Base-by-base conservation (phyloP, 2,797 vertebrate species). In the Pangasius mekongensis region DNA sequence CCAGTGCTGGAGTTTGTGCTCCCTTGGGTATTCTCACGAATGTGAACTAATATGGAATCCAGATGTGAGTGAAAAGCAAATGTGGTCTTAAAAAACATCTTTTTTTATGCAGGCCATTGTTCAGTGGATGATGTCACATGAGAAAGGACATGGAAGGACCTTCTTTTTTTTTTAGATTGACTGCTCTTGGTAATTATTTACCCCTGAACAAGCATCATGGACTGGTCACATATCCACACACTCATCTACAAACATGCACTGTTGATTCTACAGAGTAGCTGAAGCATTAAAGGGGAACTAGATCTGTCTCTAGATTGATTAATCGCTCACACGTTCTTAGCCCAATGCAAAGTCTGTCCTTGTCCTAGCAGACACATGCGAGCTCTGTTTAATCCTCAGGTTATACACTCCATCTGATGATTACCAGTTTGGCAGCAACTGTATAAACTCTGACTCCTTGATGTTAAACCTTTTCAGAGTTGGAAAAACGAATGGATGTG, bases 51-150 rank as follows among this genome's bases (percentile, higher is more conserved):
- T 91, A 89, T 91, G 30, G 64, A 86, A 83, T 91, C 90, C 91
- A 92, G 91, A 92, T 91, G 91, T 91, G 83, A 84, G 69, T 66
- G n/a, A 71, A 80, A 87, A 74, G 62, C 52, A 87, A 85, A 87
- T 47, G 86, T 54, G 47, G 62, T n/a, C 83, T 69, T 69, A 66
- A 85, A 71, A 86, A 87, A 67, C 22, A 30, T 27, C 73, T 27
- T 82, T 82, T 77, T 85, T 71, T 88, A 74, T 74, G 60, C 43
- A 56, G 33, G 18, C 54, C 52, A 83, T 67, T 74, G 4, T 66
- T 83, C 52, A 66, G 60, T 81, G 62, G 83, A 80, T 87, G 77
- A 87, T 80, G 49, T 84, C 84, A 89, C 88, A 88, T 89, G 62
- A 89, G 82, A 86, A 90, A 80, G 84, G 78, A 74, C 56, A 74